phyloP scores from a whole-genome alignment of 2,113 vertebrate genomes.

The Etheostoma cragini region DNA sequence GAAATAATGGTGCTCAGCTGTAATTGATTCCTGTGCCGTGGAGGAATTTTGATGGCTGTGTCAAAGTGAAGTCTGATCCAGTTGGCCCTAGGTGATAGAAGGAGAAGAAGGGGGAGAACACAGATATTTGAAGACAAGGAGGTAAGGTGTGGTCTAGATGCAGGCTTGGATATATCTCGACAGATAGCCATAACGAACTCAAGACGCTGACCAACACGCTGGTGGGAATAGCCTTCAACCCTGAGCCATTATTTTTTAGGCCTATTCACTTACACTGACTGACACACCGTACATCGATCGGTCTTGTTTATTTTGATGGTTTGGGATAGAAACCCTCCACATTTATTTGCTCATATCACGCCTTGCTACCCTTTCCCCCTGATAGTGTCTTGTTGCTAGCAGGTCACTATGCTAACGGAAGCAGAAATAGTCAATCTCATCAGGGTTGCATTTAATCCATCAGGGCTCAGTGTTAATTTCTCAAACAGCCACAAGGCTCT shows the following conservation, averaged over 20 bases:
- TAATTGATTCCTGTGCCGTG: constrained; percentile 81
- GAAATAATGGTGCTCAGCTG: constrained; percentile 81
- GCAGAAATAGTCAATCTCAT: constrained; percentile 58
- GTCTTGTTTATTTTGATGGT: constrained; percentile 32
- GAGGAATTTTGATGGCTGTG: constrained; percentile 75
- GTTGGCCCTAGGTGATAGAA: constrained; percentile 70
- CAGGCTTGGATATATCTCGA: constrained; percentile 48
- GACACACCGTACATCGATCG: constrained; percentile 3
- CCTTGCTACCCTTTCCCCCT: constrained; percentile 23
- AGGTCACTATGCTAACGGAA: constrained; percentile 49
- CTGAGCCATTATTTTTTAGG: constrained; percentile 37
- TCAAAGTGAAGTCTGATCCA: constrained; percentile 55
- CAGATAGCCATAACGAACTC: constrained; percentile 40
- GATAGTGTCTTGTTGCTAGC: constrained; percentile 33
- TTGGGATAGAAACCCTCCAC: constrained; percentile 7
- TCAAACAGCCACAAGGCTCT: constrained; percentile 52
- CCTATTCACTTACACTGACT: constrained; percentile 30
- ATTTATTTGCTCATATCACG: constrained; percentile 30
- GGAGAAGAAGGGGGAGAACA: constrained; percentile 13
- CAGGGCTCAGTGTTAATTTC: constrained; percentile 74
- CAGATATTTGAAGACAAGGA: constrained; percentile 50
- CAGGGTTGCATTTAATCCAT: constrained; percentile 65
- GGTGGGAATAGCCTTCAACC: constrained; percentile 51
- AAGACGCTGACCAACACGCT: constrained; percentile 4
- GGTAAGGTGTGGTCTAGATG: constrained; percentile 25